These are phyloP conservation scores for Magallana nippona DNA, from an alignment of 2,888 invertebrate genomes.

Conservation along the genomic window DNA sequence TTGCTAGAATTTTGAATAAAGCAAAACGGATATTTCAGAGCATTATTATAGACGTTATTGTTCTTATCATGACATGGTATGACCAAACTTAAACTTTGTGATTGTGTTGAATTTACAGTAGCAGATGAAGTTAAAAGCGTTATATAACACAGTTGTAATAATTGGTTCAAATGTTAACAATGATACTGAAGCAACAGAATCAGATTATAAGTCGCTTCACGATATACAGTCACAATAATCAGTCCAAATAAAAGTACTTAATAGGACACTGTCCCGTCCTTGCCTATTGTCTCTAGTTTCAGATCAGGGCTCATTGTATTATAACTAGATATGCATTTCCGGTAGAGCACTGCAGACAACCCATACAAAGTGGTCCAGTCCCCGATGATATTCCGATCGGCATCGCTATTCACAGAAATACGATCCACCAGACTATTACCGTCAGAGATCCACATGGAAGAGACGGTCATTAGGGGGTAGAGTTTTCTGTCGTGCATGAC, in stretches of 20 bases:
- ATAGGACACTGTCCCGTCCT: background rate
- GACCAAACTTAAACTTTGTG: no score
- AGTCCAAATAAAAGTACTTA: background rate
- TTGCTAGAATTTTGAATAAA: no score
- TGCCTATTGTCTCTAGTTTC: constrained; percentile 9
- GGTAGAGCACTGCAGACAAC: constrained; percentile 62
- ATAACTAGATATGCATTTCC: constrained; percentile 64
- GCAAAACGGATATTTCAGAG: no score
- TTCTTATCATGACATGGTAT: no score
- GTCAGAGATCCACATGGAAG: constrained; percentile 66
- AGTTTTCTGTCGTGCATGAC: constrained; percentile 28
- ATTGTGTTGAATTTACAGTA: no score
- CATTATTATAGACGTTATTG: no score
- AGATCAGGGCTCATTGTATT: constrained; percentile 53
- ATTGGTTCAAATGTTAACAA: no score
- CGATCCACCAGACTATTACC: constrained; percentile 65
- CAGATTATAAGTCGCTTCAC: no score
- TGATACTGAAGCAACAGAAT: no score
- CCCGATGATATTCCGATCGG: constrained; percentile 54
- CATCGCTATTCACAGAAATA: constrained; percentile 60
- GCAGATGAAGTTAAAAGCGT: no score
- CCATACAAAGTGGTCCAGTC: constrained; percentile 58
- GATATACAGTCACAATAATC: no score
- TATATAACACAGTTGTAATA: no score
- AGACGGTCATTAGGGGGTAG: constrained; percentile 60